Base-by-base conservation (phyloP, 2,888 invertebrate genomes). In the Zygothrica quintamaculata region DNA sequence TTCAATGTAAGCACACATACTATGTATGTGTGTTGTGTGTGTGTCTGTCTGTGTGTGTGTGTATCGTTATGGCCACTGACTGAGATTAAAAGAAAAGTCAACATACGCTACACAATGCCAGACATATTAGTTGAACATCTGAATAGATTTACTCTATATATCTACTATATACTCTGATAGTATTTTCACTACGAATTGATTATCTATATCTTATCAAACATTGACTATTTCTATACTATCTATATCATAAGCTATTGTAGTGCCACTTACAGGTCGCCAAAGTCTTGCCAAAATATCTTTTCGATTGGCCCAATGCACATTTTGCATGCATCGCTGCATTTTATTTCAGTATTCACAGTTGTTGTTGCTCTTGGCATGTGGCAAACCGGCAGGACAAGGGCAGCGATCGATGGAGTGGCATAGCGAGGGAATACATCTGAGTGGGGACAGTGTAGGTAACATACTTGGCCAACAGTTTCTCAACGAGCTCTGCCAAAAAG, bases 281-380 rank as follows among this genome's bases (percentile, higher is more conserved):
- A 31, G 26, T 39, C 53, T 48, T 13, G 25, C 46, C 61, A 44
- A 58, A 73, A 74, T 62, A 44, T 34, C 36, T 39, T 31, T 57
- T 51, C 51, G 33, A 56, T 58, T 71, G 64, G 55, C 47, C 47
- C 56, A 43, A 31, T 72, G 77, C 64, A 74, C 60, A 77, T 59
- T 77, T 77, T 39, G 77, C 58, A 75, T 74, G 75, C 77, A 57
- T 70, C 57, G 77, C 12, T 70, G 74, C 74, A 67, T 65, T 74
- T 65, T 31, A 66, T 74, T 64, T 74, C 40, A 61, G 50, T 36
- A 50, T 53, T 22, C 44, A 29, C n/a, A n/a, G 29, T 29, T 57
- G 57, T 50, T 52, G 73, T 48, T 65, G 60, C 50, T 66, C 52
- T 75, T 76, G 73, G 77, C 74, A 73, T 68, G 77, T 48, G 76